A percentile compares a stretch with the other conserved stretches of the same genome.
These are phyloP conservation scores for Rhopalosiphum padi DNA, from an alignment of 1,140 invertebrate genomes.

Conservation along the genomic window DNA sequence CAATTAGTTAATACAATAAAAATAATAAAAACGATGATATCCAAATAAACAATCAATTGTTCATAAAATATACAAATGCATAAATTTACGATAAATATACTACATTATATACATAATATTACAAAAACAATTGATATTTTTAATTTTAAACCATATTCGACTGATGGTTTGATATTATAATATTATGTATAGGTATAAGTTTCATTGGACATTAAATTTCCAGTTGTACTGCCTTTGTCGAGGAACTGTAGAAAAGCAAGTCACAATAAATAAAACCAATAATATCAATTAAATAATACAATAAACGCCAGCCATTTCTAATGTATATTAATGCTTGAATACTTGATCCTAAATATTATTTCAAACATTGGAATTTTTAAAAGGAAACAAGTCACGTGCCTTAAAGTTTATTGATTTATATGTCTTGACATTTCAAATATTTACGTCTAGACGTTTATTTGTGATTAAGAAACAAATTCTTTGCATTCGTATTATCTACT, in stretches of 20 bases:
- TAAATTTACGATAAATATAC: not conserved
- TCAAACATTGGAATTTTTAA: not conserved
- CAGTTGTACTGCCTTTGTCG: not conserved
- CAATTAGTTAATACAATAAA: not conserved
- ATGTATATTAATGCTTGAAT: not conserved
- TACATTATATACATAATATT: not conserved
- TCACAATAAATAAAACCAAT: not conserved
- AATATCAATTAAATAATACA: not conserved
- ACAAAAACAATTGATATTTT: not conserved
- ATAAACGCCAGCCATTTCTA: not conserved
- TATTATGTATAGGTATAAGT: not conserved
- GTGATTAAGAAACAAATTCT: not conserved
- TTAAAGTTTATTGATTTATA: slow-evolving; percentile 10
- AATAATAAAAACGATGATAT: not conserved
- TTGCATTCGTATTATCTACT: not conserved
- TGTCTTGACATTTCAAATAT: not conserved
- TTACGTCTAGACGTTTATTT: not conserved
- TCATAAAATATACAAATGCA: not conserved
- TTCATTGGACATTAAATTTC: not conserved
- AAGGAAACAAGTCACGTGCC: not conserved
- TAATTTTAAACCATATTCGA: not conserved
- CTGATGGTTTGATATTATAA: not conserved
- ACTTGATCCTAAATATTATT: not conserved
- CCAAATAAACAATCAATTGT: not conserved
- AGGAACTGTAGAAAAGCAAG: not conserved